Evolutionary conservation across 2,797 vertebrate genomes (phyloP).

Genomic region (Sebastes flavidus): DNA sequence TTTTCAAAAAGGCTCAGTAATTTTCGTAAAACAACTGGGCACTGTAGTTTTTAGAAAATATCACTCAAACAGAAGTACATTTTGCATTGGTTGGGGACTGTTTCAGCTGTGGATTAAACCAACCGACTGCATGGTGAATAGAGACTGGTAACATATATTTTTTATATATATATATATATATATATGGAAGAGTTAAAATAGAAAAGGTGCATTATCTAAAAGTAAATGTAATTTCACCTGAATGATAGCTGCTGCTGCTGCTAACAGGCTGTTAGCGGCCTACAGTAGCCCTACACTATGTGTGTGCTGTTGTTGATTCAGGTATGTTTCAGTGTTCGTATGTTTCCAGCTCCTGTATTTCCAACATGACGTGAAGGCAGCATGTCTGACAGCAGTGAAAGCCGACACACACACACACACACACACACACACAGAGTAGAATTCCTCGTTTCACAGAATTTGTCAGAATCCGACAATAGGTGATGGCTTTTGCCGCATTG

Average conservation of each 20-base stretch:
- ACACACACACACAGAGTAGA: not conserved
- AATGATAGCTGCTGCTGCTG: not conserved
- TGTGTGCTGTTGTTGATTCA: not conserved
- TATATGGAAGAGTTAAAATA: not conserved
- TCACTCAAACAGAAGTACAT: no score
- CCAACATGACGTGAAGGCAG: not conserved
- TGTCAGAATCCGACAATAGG: conserved; percentile 35
- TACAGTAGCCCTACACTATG: not conserved
- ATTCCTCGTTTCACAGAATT: conserved; percentile 20
- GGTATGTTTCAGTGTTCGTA: no score
- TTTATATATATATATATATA: no score
- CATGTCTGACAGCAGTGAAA: conserved; percentile 26
- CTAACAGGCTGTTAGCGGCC: not conserved
- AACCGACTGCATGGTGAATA: not conserved
- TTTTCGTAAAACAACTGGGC: no score
- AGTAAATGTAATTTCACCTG: not conserved
- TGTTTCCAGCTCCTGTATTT: conserved; percentile 8
- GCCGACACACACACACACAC: not conserved
- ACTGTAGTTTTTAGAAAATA: not conserved
- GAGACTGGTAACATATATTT: not conserved
- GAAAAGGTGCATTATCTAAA: not conserved
- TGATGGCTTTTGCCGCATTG: conserved; percentile 49
- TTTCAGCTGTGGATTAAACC: not conserved
- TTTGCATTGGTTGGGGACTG: not conserved
- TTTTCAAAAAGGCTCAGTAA: no score